A percentile compares a stretch with the other conserved stretches of the same genome.
These are phyloP conservation scores for Bufo bufo DNA, from an alignment of 2,113 vertebrate species.

Conservation along the genomic window DNA sequence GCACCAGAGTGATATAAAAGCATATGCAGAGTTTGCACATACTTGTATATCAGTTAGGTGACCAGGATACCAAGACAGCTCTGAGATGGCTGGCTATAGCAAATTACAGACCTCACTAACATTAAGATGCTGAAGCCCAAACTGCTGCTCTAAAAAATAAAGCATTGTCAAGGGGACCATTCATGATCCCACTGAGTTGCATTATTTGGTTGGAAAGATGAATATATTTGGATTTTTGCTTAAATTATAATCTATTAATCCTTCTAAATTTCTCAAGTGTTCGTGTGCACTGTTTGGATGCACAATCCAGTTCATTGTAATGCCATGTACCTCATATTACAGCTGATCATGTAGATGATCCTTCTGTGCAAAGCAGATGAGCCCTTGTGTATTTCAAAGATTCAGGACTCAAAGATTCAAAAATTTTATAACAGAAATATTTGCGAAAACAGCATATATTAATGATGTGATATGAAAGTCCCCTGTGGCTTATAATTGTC, in stretches of 20 bases:
- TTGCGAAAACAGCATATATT: no score
- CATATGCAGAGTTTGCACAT: neutral
- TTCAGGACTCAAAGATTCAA: no score
- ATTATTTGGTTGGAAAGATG: neutral
- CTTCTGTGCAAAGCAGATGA: no score
- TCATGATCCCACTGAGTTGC: neutral
- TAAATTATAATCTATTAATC: neutral
- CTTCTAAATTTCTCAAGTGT: neutral
- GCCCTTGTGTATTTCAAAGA: no score
- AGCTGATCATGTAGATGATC: no score
- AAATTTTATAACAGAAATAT: no score
- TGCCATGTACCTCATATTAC: no score
- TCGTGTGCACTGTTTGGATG: no score
- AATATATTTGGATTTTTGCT: neutral
- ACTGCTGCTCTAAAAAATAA: neutral
- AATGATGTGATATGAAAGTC: no score
- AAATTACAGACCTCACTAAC: neutral
- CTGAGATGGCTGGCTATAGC: neutral
- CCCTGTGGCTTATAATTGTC: no score
- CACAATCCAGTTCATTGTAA: no score
- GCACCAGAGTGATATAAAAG: no score
- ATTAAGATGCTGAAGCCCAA: neutral
- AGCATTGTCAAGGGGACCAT: neutral
- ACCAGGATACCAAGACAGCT: neutral
- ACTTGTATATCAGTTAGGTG: neutral